Conservation (phyloP, 2,797 vertebrate genomes). For the Mustela erminea region DNA sequence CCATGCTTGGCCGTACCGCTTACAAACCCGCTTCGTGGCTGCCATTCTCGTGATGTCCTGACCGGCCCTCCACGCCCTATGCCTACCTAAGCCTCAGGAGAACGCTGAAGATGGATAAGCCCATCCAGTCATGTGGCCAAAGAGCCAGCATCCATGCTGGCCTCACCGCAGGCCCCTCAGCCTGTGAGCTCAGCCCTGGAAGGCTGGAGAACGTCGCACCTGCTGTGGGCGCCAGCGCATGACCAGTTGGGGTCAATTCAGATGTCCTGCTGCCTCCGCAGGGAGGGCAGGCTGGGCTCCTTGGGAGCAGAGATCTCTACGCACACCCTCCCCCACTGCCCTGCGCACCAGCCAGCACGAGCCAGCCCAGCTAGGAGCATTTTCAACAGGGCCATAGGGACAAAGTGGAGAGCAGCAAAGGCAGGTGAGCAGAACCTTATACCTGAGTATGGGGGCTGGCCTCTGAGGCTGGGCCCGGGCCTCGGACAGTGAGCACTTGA, state of each 20-base stretch:
- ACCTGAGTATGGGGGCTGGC: neutral
- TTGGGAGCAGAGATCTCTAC: neutral
- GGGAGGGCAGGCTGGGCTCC: neutral
- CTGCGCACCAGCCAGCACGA: neutral
- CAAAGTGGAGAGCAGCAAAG: too few relatives aligned
- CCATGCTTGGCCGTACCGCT: neutral
- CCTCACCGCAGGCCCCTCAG: neutral
- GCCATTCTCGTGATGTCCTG: neutral
- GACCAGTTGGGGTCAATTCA: neutral
- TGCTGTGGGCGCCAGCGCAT: neutral
- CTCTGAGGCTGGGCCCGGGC: neutral
- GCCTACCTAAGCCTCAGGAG: neutral
- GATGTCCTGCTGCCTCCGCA: neutral
- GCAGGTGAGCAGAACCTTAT: neutral
- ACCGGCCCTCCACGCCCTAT: fast-evolving
- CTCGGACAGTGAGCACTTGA: neutral
- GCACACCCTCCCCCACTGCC: neutral
- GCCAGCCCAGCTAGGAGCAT: neutral
- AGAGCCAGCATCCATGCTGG: fast-evolving
- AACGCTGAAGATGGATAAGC: too few relatives aligned
- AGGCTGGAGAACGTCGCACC: neutral
- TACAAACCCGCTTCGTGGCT: neutral
- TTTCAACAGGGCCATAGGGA: neutral
- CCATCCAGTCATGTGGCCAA: neutral
- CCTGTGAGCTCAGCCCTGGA: neutral